A percentile compares a stretch with the other conserved stretches of the same genome.
These are phyloP conservation scores for Leptodactylus fuscus DNA, from an alignment of 2,113 vertebrate genomes.

Conservation along the genomic window DNA sequence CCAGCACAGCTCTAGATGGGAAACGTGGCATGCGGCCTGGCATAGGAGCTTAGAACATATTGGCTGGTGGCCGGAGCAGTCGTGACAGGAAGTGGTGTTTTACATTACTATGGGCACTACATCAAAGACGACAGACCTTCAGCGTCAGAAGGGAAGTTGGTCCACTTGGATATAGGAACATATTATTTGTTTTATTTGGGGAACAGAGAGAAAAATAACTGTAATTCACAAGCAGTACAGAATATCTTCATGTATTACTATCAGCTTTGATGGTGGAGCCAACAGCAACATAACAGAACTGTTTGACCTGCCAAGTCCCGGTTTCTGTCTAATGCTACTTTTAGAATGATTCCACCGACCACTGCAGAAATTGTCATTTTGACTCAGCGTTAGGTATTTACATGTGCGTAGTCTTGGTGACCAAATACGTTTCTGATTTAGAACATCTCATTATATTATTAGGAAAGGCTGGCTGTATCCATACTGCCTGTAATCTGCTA, in stretches of 20 bases:
- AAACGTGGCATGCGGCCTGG: not conserved
- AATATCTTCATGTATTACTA: not conserved
- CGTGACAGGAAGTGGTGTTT: not conserved
- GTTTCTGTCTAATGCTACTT: conserved; percentile 4
- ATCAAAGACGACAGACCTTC: conserved; percentile 11
- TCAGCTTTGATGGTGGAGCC: conserved; percentile 7
- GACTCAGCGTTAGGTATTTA: not conserved
- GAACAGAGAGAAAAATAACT: not conserved
- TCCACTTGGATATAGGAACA: not conserved
- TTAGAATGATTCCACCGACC: not conserved
- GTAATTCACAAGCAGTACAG: not conserved
- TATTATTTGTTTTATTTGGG: not conserved
- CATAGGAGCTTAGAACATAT: not conserved
- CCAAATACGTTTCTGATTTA: too few species aligned
- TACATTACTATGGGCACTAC: not conserved
- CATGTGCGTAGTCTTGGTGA: not conserved
- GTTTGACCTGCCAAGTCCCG: not conserved
- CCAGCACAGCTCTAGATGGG: not conserved
- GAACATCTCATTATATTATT: too few species aligned
- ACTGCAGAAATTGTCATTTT: not conserved
- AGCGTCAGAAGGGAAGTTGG: not conserved
- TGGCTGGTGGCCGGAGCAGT: not conserved
- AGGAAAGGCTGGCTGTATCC: too few species aligned
- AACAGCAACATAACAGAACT: not conserved
- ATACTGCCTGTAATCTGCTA: not conserved